Evolutionary conservation across 1,140 invertebrate genomes (phyloP), one percentile per base, ranked within the genome.

Genomic region (Drosophila sp.): DNA sequence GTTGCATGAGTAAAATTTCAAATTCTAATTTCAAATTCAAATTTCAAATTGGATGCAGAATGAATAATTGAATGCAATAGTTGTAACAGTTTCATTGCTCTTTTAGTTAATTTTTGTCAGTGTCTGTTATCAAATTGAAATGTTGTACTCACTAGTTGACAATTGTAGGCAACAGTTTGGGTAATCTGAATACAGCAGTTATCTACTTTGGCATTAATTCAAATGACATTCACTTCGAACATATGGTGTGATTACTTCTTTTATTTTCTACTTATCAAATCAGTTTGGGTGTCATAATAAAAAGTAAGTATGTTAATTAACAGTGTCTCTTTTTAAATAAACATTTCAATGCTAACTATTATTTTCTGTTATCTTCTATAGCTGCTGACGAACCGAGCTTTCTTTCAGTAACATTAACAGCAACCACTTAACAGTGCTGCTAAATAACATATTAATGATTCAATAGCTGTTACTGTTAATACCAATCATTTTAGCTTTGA

Each of bases 31-130:
- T 53, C 48, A 64, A 71, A 72, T 72, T 72, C 54, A 45, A 72
- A 72, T 82, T 78, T 82, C 25, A 59, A 76, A 83, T 76, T 84
- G 72, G 72, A 79, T 72, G 67, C 80, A 72, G 82, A 81, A 87
- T 86, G 78, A 72, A 87, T 86, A 86, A 86, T 86, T 86, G 83
- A 86, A 82, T 82, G 64, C 43, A 73, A 62, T 58, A 58, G 54
- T 63, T 69, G 67, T 25, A 69, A 74, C 70, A 63, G 63, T 81
- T 75, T 56, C 50, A 65, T 25, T 72, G 50, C 34, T 67, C 29
- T 73, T 69, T 36, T 58, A 34, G 25, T 46, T 73, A 21, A 69
- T 59, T 59, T 73, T 59, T 13, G 45, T 58, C 53, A 58, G 25
- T 48, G 50, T 56, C 56, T 70, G 74, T 54, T 36, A 57, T 50